Evolutionary conservation across 1,140 invertebrate genomes (phyloP), one percentile per base, ranked within the genome.

Genomic region (Sitobion miscanthi): DNA sequence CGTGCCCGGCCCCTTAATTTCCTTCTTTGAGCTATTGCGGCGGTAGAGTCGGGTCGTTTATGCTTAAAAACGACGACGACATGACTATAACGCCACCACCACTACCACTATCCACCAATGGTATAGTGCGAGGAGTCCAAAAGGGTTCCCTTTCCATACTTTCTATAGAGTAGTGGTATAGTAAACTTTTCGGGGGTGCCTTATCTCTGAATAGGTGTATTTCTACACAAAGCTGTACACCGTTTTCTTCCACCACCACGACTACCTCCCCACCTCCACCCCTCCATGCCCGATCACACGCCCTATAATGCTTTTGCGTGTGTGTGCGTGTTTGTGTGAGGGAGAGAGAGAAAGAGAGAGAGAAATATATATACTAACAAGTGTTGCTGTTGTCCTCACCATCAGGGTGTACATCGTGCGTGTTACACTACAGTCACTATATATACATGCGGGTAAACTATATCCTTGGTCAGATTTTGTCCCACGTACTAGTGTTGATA

Each of bases 1-100:
- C 90, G 90, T 92, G 90, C 77, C 17, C 57, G 90, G 69, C 57
- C 42, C 38, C 49, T 92, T 83, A 92, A 92, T 83, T 83, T 83
- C 69, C 77, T 83, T 49, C 90, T 92, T 92, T 82, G 62, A 91
- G 57, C 90, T 77, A 69, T 91, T 47, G 54, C 54, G 23, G 35
- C 4, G 4, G 25, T 4, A 7, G 8, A 42, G 42, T 47, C 23
- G 49, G 54, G 88, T 57, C 88, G 89, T 69, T 69, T 62, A 49
- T 47, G 89, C 89, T 38, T 45, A 69, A 90, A 90, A 62, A 69
- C 89, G 54, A 45, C 42, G 90, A 21, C 38, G 25, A 86, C 35
- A 30, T 17, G 35, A 25, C 23, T 62, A 88, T 35, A n/a, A 77
- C 14, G 20, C 45, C 25, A 83, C 38, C 35, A 9, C 82, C 21